Percentiles rank a stretch among this genome's conserved stretches.
Conservation (phyloP, 2,113 vertebrate species). For the Acrocephalus arundinaceus region DNA sequence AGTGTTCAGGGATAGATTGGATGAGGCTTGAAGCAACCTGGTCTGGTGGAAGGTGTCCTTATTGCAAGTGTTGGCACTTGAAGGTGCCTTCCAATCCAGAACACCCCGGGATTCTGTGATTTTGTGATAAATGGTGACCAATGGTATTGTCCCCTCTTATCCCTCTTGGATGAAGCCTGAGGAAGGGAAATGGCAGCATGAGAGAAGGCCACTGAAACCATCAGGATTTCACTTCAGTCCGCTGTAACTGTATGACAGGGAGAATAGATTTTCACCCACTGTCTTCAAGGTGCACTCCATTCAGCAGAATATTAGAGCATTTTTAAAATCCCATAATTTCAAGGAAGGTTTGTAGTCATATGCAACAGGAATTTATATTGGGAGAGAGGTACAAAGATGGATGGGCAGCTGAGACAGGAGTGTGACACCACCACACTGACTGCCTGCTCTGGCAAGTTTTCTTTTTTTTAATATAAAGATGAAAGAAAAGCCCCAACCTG, state of each 20-base stretch:
- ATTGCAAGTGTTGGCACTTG: not conserved
- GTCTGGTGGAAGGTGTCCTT: not conserved
- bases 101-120: not conserved
- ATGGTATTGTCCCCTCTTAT: not conserved
- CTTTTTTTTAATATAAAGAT: not conserved
- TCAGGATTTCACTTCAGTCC: not conserved
- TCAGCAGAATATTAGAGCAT: not conserved
- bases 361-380: accelerated
- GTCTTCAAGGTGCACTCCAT: not conserved
- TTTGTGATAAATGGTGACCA: not conserved
- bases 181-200: not conserved
- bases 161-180: accelerated
- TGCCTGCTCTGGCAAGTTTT: not conserved
- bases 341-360: not conserved
- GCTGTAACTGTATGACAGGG: not conserved
- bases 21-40: not conserved
- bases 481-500: not conserved
- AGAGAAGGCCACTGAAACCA: not conserved
- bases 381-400: not conserved
- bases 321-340: not conserved
- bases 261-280: not conserved
- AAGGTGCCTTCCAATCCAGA: not conserved
- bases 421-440: not conserved
- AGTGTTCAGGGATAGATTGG: not conserved
- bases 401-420: not conserved